These are phyloP conservation scores for Hyles vespertilio DNA, from an alignment of 1,140 invertebrate genomes.

Conservation along the genomic window DNA sequence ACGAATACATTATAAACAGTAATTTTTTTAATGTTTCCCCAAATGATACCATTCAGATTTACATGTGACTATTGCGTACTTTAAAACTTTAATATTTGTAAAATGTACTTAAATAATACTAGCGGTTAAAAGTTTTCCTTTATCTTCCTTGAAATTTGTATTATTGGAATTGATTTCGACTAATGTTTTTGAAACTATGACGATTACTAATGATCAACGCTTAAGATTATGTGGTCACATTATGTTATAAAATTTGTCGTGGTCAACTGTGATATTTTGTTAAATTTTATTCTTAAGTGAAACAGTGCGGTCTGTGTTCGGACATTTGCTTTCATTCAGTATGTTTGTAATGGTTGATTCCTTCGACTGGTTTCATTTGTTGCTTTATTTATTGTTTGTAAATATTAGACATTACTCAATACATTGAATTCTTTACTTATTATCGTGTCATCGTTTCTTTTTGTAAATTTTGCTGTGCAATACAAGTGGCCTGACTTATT, in stretches of 20 bases:
- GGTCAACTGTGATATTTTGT: constrained; percentile 75
- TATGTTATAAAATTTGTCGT: constrained; percentile 58
- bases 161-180: constrained; percentile 19
- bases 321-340: constrained; percentile 36
- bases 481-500: constrained; percentile 61
- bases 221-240: constrained; percentile 46
- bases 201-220: constrained; percentile 23
- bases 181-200: constrained; percentile 15
- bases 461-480: constrained; percentile 59
- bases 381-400: constrained; percentile 73
- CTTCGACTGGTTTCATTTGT: constrained; percentile 50
- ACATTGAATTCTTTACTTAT: neutral
- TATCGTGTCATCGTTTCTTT: constrained; percentile 12
- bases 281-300: constrained; percentile 71
- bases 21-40: constrained; percentile 49
- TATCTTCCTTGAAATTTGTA: constrained; percentile 29
- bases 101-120: constrained; percentile 66
- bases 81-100: constrained; percentile 67
- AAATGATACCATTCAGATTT: constrained; percentile 58
- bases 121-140: constrained; percentile 27
- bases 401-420: constrained; percentile 52
- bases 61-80: constrained; percentile 56
- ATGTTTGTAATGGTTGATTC: constrained; percentile 44
- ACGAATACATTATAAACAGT: constrained; percentile 19
- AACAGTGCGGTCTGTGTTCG: constrained; percentile 45